Base-by-base conservation (phyloP, 2,113 vertebrate species). In the Passer montanus region DNA sequence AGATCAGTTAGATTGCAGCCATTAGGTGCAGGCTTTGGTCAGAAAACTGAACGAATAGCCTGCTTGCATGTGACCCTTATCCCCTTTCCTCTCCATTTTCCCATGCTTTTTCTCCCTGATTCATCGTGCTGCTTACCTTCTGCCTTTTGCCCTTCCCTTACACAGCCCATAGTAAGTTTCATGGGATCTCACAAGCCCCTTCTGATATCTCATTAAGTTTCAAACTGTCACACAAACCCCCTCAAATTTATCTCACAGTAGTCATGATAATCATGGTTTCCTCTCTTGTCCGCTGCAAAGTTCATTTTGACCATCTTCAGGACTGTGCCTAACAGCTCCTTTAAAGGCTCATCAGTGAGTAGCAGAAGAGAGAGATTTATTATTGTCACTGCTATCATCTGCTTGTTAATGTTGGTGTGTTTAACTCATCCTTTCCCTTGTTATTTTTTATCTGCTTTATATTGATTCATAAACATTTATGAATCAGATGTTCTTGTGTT, bases 1-100 rank as follows among this genome's bases (percentile, higher is more conserved):
- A 59, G 56, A 81, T 37, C 0, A 0, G 22, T 15, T 11, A 83
- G 60, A 58, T 35, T 64, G 53, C 0, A 8, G 41, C 20, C 44
- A 60, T 52, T n/a, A 67, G 37, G 22, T 2, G 2, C 31, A 62
- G 39, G 30, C 22, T 63, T 76, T 1, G 1, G 27, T 88, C 67
- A 56, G 46, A 62, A 22, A 64, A 21, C 20, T 41, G 63, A 83
- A 80, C 28, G 20, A 75, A 37, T 13, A 62, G 37, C 17, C 53
- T 84, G n/a, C 43, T 62, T 90, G 60, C 24, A 69, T 46, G 19
- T 79, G 26, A 63, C 41, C 6, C 3, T 77, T 77, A 59, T 13
- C 9, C 37, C 21, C 9, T 14, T 35, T 53, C 26, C 27, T 44
- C 49, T 89, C 20, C 13, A 58, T 74, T 81, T 81, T 59, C 35